Evolutionary conservation across 1,140 invertebrate species (phyloP), one percentile per base, ranked within the genome.

Genomic region (Cecropterus lyciades): DNA sequence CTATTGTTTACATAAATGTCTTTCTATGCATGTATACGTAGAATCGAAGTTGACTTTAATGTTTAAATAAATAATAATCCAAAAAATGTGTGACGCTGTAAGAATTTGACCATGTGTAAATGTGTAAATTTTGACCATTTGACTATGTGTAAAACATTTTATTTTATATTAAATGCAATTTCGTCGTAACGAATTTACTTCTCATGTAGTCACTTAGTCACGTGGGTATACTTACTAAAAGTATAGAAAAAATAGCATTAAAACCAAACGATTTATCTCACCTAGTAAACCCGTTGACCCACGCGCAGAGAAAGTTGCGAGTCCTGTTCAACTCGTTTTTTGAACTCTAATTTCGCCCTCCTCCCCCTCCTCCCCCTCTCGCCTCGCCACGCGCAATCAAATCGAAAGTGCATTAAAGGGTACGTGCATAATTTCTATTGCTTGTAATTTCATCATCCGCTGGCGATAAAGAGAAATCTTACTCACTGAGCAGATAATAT

Each of bases 361-460:
- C 15, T 11, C 33, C 37, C 53, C 16, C 14, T n/a, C n/a, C n/a
- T n/a, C 13, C 30, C 30, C 30, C 30, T 33, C 7, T 8, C 30
- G 30, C 30, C 16, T 0, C 15, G 16, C 45, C 15, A 2, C n/a
- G 7, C 20, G 55, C 55, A 57, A 57, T 57, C 55, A 57, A 57
- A 27, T 45, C 55, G 55, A 57, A 57, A 57, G 55, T 57, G 51
- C 51, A 57, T 37, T 45, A 42, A 45, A 57, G 55, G 55, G 55
- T 57, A 43, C 42, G 8, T 27, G 42, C 40, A 17, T 48, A 48
- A 20, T 20, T 46, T 30, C 56, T 59, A 59, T 45, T 46, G 43
- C 56, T 24, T 14, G 40, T 43, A 45, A 59, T 59, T 53, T 40
- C 51, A 53, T 53, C 51, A 53, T 53, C 51, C 51, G 51, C 33